Conservation (phyloP, 2,888 invertebrate species). For the Agonopterix heracliana region DNA sequence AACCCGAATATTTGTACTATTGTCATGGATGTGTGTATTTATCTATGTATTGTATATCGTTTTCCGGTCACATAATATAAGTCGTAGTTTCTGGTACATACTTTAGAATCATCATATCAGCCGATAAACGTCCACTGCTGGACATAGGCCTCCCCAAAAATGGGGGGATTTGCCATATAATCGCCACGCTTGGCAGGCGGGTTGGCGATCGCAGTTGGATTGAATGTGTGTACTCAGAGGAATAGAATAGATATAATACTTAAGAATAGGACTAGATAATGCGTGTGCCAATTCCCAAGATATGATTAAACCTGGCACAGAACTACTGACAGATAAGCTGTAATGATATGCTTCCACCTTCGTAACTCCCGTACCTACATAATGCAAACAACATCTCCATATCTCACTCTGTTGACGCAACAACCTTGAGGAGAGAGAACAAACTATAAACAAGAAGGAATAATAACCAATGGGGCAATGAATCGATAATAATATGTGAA, state of each 20-base stretch:
- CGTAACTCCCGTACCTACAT: background rate
- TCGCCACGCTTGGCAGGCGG: background rate
- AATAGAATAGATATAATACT: too few relatives aligned
- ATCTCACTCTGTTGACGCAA: constrained; percentile 2
- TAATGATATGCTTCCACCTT: background rate
- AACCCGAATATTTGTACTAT: too few relatives aligned
- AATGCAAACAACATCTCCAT: constrained; percentile 1
- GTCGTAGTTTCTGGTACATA: background rate
- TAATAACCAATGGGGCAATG: too few relatives aligned
- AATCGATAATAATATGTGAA: too few relatives aligned
- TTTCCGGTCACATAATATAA: background rate
- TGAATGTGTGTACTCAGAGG: too few relatives aligned
- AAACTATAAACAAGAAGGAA: background rate
- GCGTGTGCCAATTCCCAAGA: too few relatives aligned
- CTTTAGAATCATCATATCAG: background rate
- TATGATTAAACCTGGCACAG: too few relatives aligned
- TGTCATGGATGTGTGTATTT: too few relatives aligned
- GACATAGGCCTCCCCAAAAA: background rate
- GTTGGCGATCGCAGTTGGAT: background rate
- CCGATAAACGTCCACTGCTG: background rate
- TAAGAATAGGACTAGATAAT: too few relatives aligned
- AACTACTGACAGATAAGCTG: too few relatives aligned
- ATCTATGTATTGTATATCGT: too few relatives aligned
- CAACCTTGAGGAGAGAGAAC: background rate
- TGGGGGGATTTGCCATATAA: too few relatives aligned